Base-by-base conservation (phyloP, 2,113 vertebrate species). In the Acanthochromis polyacanthus region DNA sequence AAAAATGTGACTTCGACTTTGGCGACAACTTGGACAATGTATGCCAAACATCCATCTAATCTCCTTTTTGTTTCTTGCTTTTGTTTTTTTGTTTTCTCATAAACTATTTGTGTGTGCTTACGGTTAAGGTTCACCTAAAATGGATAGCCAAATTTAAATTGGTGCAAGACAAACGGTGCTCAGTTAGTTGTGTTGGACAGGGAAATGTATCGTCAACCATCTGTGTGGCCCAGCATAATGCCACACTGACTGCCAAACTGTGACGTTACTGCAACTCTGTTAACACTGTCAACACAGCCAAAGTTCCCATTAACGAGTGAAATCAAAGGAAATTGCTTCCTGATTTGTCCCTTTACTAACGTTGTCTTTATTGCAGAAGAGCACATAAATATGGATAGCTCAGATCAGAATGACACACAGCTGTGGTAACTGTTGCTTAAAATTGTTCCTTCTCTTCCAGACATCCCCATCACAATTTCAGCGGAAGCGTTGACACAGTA, bases 261-360 rank as follows among this genome's bases (percentile, higher is more conserved):
- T 56, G 20, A 65, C 19, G 60, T 72, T 36, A 28, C 76, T 25
- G 25, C 25, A 25, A 25, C 25, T 25, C 25, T 25, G 25, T 25
- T 25, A 25, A 25, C 25, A 25, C 25, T 25, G 25, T 25, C 25
- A 61, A 76, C 76, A 68, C 59, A 23, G 71, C 73, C 79, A 76
- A 67, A 58, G 74, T 53, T 63, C n/a, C 22, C 40, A 17, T 81
- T 45, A 79, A 77, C 80, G 81, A 75, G 25, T 43, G 38, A 65
- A 87, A 85, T 89, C 53, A 71, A 66, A 74, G 78, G 73, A 91
- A 92, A 91, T 90, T 76, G 75, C 88, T 91, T 91, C 89, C 90
- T 90, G 85, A 56, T 89, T 82, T 72, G 46, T 76, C 58, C 64
- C 62, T 64, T 78, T 51, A 72, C 85, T 80, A 53, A 48, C 6